Evolutionary conservation across 2,113 vertebrate species (phyloP).

Genomic region (Promerops cafer): DNA sequence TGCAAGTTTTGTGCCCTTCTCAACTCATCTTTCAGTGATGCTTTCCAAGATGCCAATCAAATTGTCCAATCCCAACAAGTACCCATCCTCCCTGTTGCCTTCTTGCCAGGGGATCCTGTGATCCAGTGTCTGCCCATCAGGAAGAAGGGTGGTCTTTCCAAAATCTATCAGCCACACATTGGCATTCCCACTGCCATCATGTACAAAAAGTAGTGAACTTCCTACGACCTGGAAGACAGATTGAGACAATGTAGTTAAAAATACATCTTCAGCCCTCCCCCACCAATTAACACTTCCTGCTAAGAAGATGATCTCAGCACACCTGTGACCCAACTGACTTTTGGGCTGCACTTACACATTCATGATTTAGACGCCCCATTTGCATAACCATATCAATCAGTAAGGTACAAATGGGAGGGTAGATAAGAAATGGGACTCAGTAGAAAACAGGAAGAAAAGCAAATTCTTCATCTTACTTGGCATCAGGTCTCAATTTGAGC

Average conservation of each 20-base stretch:
- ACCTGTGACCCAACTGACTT: neutral
- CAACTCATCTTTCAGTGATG: slow-evolving; percentile 75
- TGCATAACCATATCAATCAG: neutral
- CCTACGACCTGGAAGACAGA: slow-evolving; percentile 85
- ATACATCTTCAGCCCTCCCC: neutral
- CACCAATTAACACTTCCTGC: neutral
- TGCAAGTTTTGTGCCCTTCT: slow-evolving; percentile 8
- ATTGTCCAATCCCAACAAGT: slow-evolving; percentile 93
- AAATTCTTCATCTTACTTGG: neutral
- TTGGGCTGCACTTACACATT: neutral
- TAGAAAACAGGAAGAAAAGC: neutral
- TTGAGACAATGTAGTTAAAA: neutral
- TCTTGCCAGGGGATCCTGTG: slow-evolving; percentile 90
- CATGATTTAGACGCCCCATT: neutral
- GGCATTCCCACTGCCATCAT: slow-evolving; percentile 84
- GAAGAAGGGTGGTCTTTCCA: slow-evolving; percentile 89
- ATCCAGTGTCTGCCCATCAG: slow-evolving; percentile 83
- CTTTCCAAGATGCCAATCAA: slow-evolving; percentile 81
- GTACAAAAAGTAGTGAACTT: slow-evolving; percentile 96
- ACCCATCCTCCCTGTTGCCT: slow-evolving; percentile 96
- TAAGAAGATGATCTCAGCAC: neutral
- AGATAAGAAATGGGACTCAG: neutral
- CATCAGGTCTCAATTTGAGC: neutral
- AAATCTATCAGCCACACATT: slow-evolving; percentile 98
- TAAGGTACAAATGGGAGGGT: neutral